Percentiles rank a stretch among this genome's conserved stretches.
Evolutionary conservation across 2,797 vertebrate species (phyloP).

Genomic region (Gadopsis marmoratus): DNA sequence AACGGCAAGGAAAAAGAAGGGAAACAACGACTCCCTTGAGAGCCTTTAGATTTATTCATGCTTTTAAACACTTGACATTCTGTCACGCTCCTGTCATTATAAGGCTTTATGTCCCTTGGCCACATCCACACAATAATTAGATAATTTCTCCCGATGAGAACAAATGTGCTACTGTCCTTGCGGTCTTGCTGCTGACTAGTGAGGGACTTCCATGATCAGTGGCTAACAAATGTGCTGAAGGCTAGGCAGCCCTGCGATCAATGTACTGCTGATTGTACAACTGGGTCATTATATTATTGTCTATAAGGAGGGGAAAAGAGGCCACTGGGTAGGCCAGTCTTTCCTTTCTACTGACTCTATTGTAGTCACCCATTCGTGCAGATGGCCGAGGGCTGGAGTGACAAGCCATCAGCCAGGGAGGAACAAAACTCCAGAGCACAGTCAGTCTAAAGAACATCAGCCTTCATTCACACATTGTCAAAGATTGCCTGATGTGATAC

Average conservation of each 20-base stretch:
- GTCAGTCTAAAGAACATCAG: slow-evolving; percentile 51
- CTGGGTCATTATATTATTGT: slow-evolving; percentile 70
- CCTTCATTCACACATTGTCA: slow-evolving; percentile 55
- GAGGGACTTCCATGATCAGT: slow-evolving; percentile 49
- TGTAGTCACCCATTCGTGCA: slow-evolving; percentile 67
- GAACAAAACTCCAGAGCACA: slow-evolving; percentile 54
- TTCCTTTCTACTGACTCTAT: slow-evolving; percentile 81
- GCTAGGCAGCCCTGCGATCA: slow-evolving; percentile 69
- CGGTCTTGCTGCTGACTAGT: slow-evolving; percentile 39
- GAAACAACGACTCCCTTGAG: slow-evolving; percentile 65
- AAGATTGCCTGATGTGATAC: slow-evolving; percentile 14
- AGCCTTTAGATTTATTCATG: slow-evolving; percentile 72
- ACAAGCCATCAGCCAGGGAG: slow-evolving; percentile 62
- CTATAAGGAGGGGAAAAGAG: slow-evolving; percentile 71
- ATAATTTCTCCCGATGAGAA: slow-evolving; percentile 67
- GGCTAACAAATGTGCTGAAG: slow-evolving; percentile 75
- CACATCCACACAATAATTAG: slow-evolving; percentile 61
- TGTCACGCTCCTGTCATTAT: slow-evolving; percentile 75
- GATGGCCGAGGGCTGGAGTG: slow-evolving; percentile 68
- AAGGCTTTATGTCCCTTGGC: slow-evolving; percentile 69
- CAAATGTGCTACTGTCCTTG: slow-evolving; percentile 51
- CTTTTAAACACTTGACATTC: slow-evolving; percentile 76
- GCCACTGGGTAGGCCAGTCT: slow-evolving; percentile 71
- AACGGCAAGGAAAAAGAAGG: slow-evolving; percentile 15
- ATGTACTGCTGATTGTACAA: slow-evolving; percentile 77